Evolutionary conservation across 2,888 invertebrate species (phyloP).

Genomic region (Rhagonycha lutea): DNA sequence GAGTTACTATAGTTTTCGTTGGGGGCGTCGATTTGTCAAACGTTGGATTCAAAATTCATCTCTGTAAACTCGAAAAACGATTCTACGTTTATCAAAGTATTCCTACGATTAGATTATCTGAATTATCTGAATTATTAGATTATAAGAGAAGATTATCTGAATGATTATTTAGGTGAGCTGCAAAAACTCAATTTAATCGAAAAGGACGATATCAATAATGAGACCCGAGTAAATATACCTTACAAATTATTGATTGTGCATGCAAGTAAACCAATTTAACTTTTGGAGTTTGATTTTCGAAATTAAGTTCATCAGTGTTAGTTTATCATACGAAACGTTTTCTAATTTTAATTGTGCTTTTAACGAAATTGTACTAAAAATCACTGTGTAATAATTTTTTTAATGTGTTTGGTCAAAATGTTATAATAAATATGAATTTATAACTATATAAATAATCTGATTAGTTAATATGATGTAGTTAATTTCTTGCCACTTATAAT

Average conservation of each 20-base stretch:
- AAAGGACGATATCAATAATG: constrained; percentile 53
- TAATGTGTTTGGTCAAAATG: no score
- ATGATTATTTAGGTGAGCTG: constrained; percentile 62
- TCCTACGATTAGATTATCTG: constrained; percentile 62
- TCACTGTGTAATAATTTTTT: no score
- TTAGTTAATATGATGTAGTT: no score
- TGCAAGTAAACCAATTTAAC: constrained; percentile 27
- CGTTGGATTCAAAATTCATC: constrained; percentile 62
- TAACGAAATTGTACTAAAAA: no score
- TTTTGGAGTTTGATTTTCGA: background rate
- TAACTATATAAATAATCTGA: no score
- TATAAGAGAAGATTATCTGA: constrained; percentile 67
- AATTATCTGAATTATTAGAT: no score
- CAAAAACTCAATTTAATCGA: constrained; percentile 55
- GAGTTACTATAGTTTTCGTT: no score
- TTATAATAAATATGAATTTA: no score
- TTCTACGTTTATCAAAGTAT: constrained; percentile 60
- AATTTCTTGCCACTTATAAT: no score
- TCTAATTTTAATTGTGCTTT: background rate
- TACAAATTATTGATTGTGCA: constrained; percentile 37
- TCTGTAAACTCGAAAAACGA: constrained; percentile 60
- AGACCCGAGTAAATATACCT: constrained; percentile 41
- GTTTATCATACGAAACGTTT: background rate
- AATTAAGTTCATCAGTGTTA: background rate
- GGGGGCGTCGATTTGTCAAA: no score